Base-by-base conservation (phyloP, 2,888 invertebrate species). In the Melanophora roralis region DNA sequence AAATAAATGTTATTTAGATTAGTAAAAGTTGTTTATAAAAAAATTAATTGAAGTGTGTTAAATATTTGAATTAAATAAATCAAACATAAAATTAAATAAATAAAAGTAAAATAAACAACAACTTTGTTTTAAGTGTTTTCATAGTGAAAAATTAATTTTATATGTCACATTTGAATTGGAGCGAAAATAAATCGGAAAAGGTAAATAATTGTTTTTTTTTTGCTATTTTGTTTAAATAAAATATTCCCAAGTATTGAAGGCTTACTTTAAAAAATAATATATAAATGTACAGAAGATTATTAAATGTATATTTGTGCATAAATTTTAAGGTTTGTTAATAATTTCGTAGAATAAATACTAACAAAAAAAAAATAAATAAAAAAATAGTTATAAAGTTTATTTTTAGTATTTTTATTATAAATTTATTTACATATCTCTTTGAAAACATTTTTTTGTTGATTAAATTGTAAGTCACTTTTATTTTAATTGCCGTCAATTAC, bases 221-320 rank as follows among this genome's bases (percentile, higher is more conserved):
- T 59, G 9, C 11, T 1, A 8, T 19, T 7, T 45, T 16, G 9
- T 21, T 3, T 45, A 1, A 19, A 19, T 23, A 7, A 60, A 71
- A 71, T 53, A 53, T 62, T 60, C 34, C 53, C 51, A 62, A 71
- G 51, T 53, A 43, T 53, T 53, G 32, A 51, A 71, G 40, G 7
- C 14, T 14, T 0, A n/a, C n/a, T 27, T 27, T 27, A 27, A 5
- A 6, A n/a, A 27, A 27, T 27, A 27, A 27, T 5, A 5, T 27
- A 27, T 3, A 27, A 27, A 27, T 27, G 6, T 27, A n/a, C n/a
- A n/a, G n/a, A n/a, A n/a, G n/a, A n/a, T n/a, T n/a, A n/a, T n/a
- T n/a, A n/a, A n/a, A n/a, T n/a, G n/a, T n/a, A n/a, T n/a, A n/a
- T n/a, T n/a, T n/a, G n/a, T n/a, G n/a, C n/a, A n/a, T n/a, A n/a